Conservation (phyloP, 2,888 invertebrate species). For the Drosophila quasianomalipes region DNA sequence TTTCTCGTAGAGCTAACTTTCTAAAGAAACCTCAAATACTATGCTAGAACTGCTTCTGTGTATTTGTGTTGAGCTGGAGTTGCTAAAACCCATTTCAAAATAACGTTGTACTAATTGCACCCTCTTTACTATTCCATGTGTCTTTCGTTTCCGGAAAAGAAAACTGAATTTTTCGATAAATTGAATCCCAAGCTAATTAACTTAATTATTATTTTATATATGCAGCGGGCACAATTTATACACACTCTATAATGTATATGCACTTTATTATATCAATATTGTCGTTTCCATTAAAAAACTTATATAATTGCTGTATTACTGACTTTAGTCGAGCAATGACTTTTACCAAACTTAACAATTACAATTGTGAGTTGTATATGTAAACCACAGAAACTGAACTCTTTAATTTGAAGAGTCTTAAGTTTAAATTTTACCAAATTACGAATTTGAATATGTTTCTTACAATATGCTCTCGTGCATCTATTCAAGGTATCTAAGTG, state of each 20-base stretch:
- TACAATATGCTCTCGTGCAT: neutral
- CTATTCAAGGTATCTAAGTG: neutral
- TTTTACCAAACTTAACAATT: neutral
- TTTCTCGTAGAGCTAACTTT: constrained; percentile 59
- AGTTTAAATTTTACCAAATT: neutral
- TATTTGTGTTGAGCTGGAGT: constrained; percentile 49
- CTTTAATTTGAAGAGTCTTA: neutral
- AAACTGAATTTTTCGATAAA: constrained; percentile 6
- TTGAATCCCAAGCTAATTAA: neutral
- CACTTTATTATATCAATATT: neutral
- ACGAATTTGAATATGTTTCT: neutral
- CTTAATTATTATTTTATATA: neutral
- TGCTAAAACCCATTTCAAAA: constrained; percentile 1
- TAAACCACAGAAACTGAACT: neutral
- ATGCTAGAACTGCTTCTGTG: constrained; percentile 59
- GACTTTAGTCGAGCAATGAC: neutral
- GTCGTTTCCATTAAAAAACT: neutral
- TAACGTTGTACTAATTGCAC: constrained; percentile 41
- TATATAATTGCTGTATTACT: neutral
- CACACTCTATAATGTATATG: neutral
- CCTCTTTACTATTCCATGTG: constrained; percentile 14
- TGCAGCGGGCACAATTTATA: neutral
- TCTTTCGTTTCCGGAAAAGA: constrained; percentile 9
- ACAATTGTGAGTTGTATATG: neutral
- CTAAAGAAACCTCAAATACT: constrained; percentile 6